These are phyloP conservation scores for Acleris emargana DNA, from an alignment of 2,888 invertebrate genomes.

Conservation along the genomic window DNA sequence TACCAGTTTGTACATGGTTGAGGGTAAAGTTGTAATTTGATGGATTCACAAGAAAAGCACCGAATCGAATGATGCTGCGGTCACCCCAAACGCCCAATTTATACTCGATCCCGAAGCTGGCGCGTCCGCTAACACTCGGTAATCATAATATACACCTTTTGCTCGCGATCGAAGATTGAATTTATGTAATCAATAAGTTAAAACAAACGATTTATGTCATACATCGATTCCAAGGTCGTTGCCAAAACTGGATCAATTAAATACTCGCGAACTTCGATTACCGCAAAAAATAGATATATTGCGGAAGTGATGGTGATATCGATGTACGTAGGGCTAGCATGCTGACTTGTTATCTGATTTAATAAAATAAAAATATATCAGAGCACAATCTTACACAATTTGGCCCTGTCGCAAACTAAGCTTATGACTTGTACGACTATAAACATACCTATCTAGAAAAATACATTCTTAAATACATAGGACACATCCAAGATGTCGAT, in stretches of 20 bases:
- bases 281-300: conserved; percentile 30
- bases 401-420: too few relatives aligned
- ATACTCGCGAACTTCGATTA: conserved; percentile 17
- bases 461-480: too few relatives aligned
- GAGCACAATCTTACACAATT: too few relatives aligned
- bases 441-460: too few relatives aligned
- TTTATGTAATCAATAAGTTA: conserved; percentile 20
- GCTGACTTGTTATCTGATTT: not conserved
- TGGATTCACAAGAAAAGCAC: conserved; percentile 28
- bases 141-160: conserved; percentile 30
- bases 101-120: conserved; percentile 44
- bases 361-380: not conserved
- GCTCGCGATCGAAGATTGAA: conserved; percentile 30
- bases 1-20: conserved; percentile 49
- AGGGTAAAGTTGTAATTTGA: conserved; percentile 25
- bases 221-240: conserved; percentile 44
- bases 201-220: conserved; percentile 37
- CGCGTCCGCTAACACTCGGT: conserved; percentile 11
- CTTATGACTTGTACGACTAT: too few relatives aligned
- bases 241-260: conserved; percentile 39
- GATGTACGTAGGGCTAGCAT: conserved; percentile 17
- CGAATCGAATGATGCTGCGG: conserved; percentile 43
- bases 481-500: too few relatives aligned
- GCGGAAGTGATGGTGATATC: conserved; percentile 31
- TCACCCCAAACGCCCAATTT: conserved; percentile 42